Conservation (phyloP, 2,797 vertebrate genomes). For the Cetoscarus ocellatus region DNA sequence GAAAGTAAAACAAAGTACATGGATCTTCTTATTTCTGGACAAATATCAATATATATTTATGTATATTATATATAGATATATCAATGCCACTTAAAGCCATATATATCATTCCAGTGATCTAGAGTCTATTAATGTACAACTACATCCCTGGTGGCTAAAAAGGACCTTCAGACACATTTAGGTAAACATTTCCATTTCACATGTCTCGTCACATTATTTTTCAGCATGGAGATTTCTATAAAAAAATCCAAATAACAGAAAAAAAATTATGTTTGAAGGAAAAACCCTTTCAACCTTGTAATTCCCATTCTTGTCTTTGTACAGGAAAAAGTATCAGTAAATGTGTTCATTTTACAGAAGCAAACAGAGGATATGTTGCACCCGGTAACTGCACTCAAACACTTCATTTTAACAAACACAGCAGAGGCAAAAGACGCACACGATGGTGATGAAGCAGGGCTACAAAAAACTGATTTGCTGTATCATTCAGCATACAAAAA, state of each 20-base stretch:
- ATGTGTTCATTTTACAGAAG: slow-evolving; percentile 38
- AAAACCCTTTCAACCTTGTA: slow-evolving; percentile 29
- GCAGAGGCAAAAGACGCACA: slow-evolving; percentile 22
- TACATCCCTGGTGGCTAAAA: slow-evolving; percentile 82
- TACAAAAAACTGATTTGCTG: slow-evolving; percentile 48
- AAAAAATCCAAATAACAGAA: slow-evolving; percentile 9
- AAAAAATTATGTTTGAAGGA: slow-evolving; percentile 40
- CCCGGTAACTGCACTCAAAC: slow-evolving; percentile 39
- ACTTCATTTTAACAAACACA: slow-evolving; percentile 40
- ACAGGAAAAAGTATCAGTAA: slow-evolving; percentile 22
- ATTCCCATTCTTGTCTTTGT: slow-evolving; percentile 38
- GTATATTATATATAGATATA: slow-evolving; percentile 76
- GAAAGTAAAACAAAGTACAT: slow-evolving; percentile 84
- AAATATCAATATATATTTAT: slow-evolving; percentile 86
- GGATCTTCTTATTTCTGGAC: slow-evolving; percentile 77
- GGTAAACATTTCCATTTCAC: slow-evolving; percentile 79
- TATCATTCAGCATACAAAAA: slow-evolving; percentile 57
- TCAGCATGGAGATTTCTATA: slow-evolving; percentile 68
- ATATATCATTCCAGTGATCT: slow-evolving; percentile 86
- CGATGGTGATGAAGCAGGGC: slow-evolving; percentile 31
- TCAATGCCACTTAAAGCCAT: slow-evolving; percentile 87
- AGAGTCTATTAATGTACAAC: slow-evolving; percentile 85
- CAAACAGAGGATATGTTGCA: slow-evolving; percentile 53
- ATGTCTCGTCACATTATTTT: slow-evolving; percentile 76
- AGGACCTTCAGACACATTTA: slow-evolving; percentile 81